Base-by-base conservation (phyloP, 2,797 vertebrate species). In the Brachyalestes nurse region DNA sequence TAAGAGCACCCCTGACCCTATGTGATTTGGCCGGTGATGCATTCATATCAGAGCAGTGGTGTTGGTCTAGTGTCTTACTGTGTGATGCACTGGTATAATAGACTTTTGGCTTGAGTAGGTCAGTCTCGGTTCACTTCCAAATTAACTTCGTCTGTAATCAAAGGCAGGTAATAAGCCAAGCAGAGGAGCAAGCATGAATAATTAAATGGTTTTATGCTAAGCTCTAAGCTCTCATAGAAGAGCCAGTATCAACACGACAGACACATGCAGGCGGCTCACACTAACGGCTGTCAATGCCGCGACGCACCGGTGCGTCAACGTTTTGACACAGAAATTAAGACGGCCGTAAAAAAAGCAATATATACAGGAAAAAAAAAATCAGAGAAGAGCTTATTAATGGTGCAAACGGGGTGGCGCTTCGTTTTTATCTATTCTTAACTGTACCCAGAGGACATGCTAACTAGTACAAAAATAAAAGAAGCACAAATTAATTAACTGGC, bases 401-500 rank as follows among this genome's bases (percentile, higher is more conserved):
- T 6, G 1, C n/a, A 34, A 73, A 72, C 2, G 19, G 17, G 17
- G 1, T 25, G 17, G n/a, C 53, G 66, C 12, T 67, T 47, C 77
- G 66, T 72, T 73, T 79, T 60, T 16, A 70, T 66, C 74, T 49
- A 1, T 77, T 73, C 42, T 80, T 61, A 65, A 34, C 53, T 69
- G 64, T 9, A 47, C 14, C 72, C 69, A 45, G 34, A 85, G 75
- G 78, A 66, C n/a, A 72, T 70, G 23, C 72, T 12, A 64, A 77
- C n/a, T 67, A 21, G 69, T 80, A 62, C 42, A 62, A 66, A 80
- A 83, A 77, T 72, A 53, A 51, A 66, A 45, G n/a, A 34, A 6
- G 72, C 12, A 38, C 12, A 38, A 72, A 72, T 73, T 60, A 82
- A 77, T 78, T 45, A 77, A 70, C 69, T 62, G 45, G 64, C 47